phyloP scores from a whole-genome alignment of 2,888 invertebrate genomes.

The Cryptocheilus praepositus region DNA sequence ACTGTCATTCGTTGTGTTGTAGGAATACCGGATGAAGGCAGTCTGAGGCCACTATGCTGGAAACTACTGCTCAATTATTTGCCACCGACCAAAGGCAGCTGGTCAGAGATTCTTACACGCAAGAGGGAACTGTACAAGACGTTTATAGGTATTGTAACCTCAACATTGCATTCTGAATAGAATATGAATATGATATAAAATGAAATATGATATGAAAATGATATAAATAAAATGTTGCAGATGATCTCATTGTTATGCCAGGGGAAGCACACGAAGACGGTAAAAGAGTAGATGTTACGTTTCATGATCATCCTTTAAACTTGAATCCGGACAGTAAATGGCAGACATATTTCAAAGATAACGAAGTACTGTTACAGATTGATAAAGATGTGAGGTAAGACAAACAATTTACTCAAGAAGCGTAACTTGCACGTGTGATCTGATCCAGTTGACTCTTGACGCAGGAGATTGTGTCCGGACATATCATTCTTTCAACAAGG shows the following conservation, averaged over 20 bases:
- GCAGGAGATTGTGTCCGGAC: slow-evolving; percentile 91
- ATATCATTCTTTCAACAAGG: slow-evolving; percentile 98
- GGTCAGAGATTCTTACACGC: slow-evolving; percentile 82
- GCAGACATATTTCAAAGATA: slow-evolving; percentile 97
- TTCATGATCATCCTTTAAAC: slow-evolving; percentile 92
- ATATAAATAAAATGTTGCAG: slow-evolving; percentile 73
- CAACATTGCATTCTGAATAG: too few species aligned
- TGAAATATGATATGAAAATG: too few species aligned
- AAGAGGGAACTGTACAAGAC: slow-evolving; percentile 89
- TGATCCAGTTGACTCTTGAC: slow-evolving; percentile 26
- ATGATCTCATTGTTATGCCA: slow-evolving; percentile 92
- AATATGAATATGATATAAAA: neutral
- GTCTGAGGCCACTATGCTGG: slow-evolving; percentile 90
- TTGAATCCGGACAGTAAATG: slow-evolving; percentile 97
- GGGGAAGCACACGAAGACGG: slow-evolving; percentile 79
- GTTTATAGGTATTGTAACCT: slow-evolving; percentile 80
- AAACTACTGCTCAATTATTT: slow-evolving; percentile 91
- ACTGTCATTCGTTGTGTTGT: slow-evolving; percentile 23
- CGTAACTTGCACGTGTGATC: neutral
- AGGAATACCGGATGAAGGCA: slow-evolving; percentile 94
- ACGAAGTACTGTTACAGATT: slow-evolving; percentile 97
- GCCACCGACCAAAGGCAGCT: slow-evolving; percentile 81
- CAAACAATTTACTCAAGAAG: neutral
- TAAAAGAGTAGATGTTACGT: slow-evolving; percentile 77
- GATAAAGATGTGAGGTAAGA: slow-evolving; percentile 93